Conservation (phyloP, 2,888 invertebrate genomes). For the Drosophila neotestacea region DNA sequence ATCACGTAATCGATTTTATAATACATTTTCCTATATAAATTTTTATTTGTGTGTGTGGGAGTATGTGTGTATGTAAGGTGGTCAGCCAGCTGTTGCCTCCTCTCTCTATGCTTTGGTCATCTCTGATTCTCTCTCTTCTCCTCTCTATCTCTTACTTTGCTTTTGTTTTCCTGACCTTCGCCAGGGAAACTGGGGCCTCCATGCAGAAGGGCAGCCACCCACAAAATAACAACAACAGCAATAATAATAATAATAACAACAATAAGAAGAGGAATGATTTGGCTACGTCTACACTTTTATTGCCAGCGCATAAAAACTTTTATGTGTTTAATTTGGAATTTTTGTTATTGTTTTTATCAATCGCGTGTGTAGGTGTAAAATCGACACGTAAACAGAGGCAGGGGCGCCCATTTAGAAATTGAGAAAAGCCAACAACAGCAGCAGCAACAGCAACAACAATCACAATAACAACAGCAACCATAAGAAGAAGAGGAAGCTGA, state of each 20-base stretch:
- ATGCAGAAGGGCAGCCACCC: constrained; percentile 58
- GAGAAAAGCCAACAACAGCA: constrained; percentile 14
- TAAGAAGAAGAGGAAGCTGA: not conserved
- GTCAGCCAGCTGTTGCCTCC: constrained; percentile 62
- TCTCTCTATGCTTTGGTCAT: constrained; percentile 24
- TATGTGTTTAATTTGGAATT: constrained; percentile 82
- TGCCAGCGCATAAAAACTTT: constrained; percentile 78
- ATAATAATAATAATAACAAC: constrained; percentile 17
- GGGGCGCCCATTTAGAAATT: constrained; percentile 52
- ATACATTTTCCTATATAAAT: constrained; percentile 23
- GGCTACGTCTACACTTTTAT: constrained; percentile 76
- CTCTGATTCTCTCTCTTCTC: constrained; percentile 11
- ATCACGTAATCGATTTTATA: constrained; percentile 81
- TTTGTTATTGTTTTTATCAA: constrained; percentile 81
- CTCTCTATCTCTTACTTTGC: not conserved
- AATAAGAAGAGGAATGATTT: constrained; percentile 18
- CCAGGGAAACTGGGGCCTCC: constrained; percentile 50
- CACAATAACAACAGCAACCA: too few relatives aligned
- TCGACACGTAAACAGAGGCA: constrained; percentile 64
- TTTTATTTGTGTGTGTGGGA: constrained; percentile 16
- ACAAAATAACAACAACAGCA: constrained; percentile 29
- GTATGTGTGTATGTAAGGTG: constrained; percentile 22
- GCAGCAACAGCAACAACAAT: too few relatives aligned
- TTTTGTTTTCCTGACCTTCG: constrained; percentile 80
- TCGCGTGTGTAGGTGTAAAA: constrained; percentile 67